These are phyloP conservation scores for Ailuropoda melanoleuca DNA, from an alignment of 2,113 vertebrate genomes.

Conservation along the genomic window DNA sequence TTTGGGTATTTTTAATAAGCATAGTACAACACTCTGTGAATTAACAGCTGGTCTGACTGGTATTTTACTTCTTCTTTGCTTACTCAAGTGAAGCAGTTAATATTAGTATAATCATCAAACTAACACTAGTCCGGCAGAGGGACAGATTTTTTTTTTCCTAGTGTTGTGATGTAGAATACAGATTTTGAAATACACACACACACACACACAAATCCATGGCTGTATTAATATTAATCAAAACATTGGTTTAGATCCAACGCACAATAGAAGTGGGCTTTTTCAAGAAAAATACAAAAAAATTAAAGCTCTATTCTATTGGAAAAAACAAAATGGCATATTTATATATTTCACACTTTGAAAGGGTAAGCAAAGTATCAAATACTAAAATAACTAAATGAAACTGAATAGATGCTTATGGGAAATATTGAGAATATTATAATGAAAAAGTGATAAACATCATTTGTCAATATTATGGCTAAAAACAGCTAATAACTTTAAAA, in stretches of 20 bases:
- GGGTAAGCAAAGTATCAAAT: not conserved
- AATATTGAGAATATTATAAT: not conserved
- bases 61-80: constrained; percentile 89
- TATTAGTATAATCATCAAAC: constrained; percentile 91
- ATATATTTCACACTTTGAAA: not conserved
- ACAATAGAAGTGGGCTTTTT: not conserved
- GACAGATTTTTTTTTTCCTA: constrained; percentile 80
- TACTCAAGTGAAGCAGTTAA: constrained; percentile 91
- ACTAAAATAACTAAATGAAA: not conserved
- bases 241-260: constrained; percentile 49
- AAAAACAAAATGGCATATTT: constrained; percentile 1
- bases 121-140: constrained; percentile 86
- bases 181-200: constrained; percentile 72
- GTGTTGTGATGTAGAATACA: constrained; percentile 80
- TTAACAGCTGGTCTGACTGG: constrained; percentile 90
- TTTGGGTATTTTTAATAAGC: constrained; percentile 93
- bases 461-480: not conserved
- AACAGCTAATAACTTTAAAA: not conserved
- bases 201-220: constrained; percentile 37
- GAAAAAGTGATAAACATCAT: not conserved
- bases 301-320: not conserved
- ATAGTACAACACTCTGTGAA: constrained; percentile 87
- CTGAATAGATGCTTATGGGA: not conserved
- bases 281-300: not conserved
- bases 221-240: constrained; percentile 74